Conservation (phyloP, 2,797 vertebrate species). For the Microctenopoma steveboyesi region DNA sequence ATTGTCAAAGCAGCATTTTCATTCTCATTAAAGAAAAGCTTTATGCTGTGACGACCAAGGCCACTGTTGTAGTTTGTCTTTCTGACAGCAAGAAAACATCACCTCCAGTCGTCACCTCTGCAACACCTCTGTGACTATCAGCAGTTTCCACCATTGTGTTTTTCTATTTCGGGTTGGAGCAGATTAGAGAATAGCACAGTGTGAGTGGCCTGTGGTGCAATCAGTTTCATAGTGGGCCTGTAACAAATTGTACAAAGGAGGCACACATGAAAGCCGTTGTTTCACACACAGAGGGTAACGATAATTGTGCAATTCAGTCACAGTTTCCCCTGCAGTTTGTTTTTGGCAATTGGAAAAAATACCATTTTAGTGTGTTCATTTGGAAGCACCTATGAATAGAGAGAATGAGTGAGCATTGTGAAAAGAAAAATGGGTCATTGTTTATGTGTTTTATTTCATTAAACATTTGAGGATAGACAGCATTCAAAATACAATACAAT, state of each 20-base stretch:
- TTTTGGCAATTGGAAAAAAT: conserved; percentile 2
- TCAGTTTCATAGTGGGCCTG: conserved; percentile 56
- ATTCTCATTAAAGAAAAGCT: conserved; percentile 51
- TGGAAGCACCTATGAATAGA: neutral
- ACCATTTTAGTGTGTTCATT: conserved; percentile 2
- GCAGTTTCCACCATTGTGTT: conserved; percentile 30
- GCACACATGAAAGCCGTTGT: conserved; percentile 43
- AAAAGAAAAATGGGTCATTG: neutral
- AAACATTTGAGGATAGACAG: neutral
- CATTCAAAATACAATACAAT: neutral
- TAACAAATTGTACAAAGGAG: conserved; percentile 29
- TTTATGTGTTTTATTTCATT: neutral
- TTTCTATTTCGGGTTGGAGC: conserved; percentile 53
- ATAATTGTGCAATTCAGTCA: conserved; percentile 42
- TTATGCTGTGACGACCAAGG: conserved; percentile 38
- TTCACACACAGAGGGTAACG: conserved; percentile 45
- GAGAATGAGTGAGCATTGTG: neutral
- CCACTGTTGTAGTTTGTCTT: conserved; percentile 27
- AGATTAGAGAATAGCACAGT: conserved; percentile 53
- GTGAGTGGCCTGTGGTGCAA: conserved; percentile 48
- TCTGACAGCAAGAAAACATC: conserved; percentile 26
- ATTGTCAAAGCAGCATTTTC: conserved; percentile 31
- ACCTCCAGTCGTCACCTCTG: conserved; percentile 19
- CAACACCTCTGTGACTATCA: conserved; percentile 29
- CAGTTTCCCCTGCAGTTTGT: conserved; percentile 8